Evolutionary conservation across 2,888 invertebrate genomes (phyloP).

Genomic region (Myopa tessellatipennis): DNA sequence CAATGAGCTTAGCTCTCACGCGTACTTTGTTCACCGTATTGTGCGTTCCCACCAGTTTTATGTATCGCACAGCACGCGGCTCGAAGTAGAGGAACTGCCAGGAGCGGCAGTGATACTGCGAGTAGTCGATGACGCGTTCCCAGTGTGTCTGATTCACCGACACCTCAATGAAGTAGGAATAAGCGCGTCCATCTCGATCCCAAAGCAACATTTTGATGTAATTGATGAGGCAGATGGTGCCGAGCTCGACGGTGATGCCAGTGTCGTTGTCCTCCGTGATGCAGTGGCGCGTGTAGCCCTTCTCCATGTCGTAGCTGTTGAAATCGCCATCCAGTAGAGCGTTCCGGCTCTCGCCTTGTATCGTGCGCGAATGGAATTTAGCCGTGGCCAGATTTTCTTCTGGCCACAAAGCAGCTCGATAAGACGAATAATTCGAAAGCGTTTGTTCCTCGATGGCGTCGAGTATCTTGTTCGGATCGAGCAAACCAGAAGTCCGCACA

Average conservation of each 20-base stretch:
- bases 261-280: conserved; percentile 82
- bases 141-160: conserved; percentile 96
- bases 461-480: conserved; percentile 89
- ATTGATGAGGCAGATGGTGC: conserved; percentile 90
- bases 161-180: conserved; percentile 74
- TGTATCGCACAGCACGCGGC: conserved; percentile 86
- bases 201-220: conserved; percentile 92
- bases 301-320: conserved; percentile 90
- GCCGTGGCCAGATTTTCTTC: conserved; percentile 93
- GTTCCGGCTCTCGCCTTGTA: conserved; percentile 89
- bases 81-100: conserved; percentile 97
- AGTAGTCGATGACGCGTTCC: conserved; percentile 93
- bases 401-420: conserved; percentile 84
- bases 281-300: conserved; percentile 89
- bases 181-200: conserved; percentile 88
- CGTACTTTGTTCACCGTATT: conserved; percentile 92
- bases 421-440: conserved; percentile 82
- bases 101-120: conserved; percentile 91
- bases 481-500: conserved; percentile 87
- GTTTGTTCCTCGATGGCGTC: conserved; percentile 94
- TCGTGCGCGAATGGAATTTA: conserved; percentile 84
- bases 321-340: conserved; percentile 91
- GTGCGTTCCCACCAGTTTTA: conserved; percentile 87
- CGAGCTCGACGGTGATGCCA: conserved; percentile 88
- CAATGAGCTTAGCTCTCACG: not conserved